Conservation (phyloP, 2,797 vertebrate genomes). For the Streptopelia turtur region DNA sequence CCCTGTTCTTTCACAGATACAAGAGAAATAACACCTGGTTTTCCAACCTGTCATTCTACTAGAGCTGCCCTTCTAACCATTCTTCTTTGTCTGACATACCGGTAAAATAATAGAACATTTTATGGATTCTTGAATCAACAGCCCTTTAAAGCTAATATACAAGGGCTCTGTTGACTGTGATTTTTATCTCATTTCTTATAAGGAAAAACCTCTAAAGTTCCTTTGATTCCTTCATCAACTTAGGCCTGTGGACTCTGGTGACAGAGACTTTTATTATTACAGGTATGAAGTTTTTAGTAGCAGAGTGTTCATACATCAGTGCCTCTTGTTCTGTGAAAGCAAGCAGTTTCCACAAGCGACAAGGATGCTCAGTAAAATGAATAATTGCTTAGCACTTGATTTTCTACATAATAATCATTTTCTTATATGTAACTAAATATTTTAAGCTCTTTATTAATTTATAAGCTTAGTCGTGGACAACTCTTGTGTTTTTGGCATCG, state of each 20-base stretch:
- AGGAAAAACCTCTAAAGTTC: background rate
- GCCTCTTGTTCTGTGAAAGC: background rate
- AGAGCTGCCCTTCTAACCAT: background rate
- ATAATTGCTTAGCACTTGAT: conserved; percentile 50
- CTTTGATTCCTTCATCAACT: background rate
- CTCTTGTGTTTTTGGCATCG: conserved; percentile 58
- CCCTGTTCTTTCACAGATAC: background rate
- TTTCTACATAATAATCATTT: conserved; percentile 62
- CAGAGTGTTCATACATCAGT: background rate
- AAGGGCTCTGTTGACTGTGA: background rate
- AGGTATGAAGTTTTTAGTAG: background rate
- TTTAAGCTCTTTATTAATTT: conserved; percentile 73
- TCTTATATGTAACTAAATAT: conserved; percentile 71
- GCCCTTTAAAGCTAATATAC: background rate
- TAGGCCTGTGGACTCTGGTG: background rate
- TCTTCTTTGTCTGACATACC: background rate
- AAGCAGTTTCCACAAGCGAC: conserved; percentile 1
- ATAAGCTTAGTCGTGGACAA: conserved; percentile 63
- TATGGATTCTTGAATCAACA: background rate
- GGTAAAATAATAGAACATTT: background rate
- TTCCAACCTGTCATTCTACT: background rate
- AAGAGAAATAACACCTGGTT: background rate
- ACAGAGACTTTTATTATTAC: background rate
- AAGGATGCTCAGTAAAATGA: conserved; percentile 40
- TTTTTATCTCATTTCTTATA: background rate